Evolutionary conservation across 2,797 vertebrate species (phyloP), one percentile per base, ranked within the genome.

Genomic region (Aulostomus chinensis): DNA sequence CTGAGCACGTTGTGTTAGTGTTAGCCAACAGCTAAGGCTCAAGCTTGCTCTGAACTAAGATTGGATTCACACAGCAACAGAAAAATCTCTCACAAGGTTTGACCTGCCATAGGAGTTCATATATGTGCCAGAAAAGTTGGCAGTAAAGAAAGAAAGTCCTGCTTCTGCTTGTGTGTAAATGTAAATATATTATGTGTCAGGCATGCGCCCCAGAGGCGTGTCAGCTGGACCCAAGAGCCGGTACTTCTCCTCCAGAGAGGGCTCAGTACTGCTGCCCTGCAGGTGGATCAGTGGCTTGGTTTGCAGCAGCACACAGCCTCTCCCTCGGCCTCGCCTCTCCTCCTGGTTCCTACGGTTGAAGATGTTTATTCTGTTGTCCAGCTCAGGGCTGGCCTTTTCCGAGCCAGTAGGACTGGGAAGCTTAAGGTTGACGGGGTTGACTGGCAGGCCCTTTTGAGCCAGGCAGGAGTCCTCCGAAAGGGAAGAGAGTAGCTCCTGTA

Each of bases 401-500:
- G 93, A 95, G 33, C 89, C 89, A 0, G 69, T 73, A 0, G 93
- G 92, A 72, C 93, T 94, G 35, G 93, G 92, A 61, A 90, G 82
- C 67, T 94, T 92, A 3, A 94, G 86, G 62, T 94, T 94, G 52
- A 93, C 91, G 0, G 94, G 94, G 88, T 96, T 93, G 53, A 89
- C 85, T n/a, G 37, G 64, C 54, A 93, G 89, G 57, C 91, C 92
- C 83, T 94, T 94, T 66, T 91, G 95, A 0, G 88, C 79, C 9
- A 93, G 84, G 64, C 93, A 92, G 3, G 93, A 87, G 63, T 95
- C 95, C 56, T 95, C 94, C 0, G 95, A 93, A 30, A 96, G 88
- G 4, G 96, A 95, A 0, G 91, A 95, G 15, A 95, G 88, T 36
- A 98, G 90, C 86, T 97, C 94, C 87, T 94, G 94, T 51, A 93